A percentile compares a stretch with the other conserved stretches of the same genome.
Conservation (phyloP, 23 tunicate genomes). For the Pegea sp. region DNA sequence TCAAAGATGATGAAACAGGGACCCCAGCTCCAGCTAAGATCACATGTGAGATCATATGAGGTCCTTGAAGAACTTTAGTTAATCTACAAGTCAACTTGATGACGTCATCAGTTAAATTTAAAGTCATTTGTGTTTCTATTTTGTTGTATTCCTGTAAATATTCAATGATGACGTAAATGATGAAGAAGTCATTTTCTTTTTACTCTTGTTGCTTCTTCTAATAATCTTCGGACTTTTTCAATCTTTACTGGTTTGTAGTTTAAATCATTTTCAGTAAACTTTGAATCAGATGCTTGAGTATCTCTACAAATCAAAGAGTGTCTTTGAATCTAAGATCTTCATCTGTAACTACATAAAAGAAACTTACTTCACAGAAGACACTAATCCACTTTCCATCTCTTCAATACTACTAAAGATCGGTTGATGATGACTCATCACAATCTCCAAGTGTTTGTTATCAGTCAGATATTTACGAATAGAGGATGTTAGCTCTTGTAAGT, state of each 20-base stretch:
- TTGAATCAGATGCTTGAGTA: too few species aligned
- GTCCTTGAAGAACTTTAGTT: conserved; percentile 37
- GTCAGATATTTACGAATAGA: conserved; percentile 57
- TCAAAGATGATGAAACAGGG: conserved; percentile 33
- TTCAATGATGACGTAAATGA: background rate
- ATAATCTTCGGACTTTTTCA: background rate
- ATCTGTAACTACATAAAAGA: background rate
- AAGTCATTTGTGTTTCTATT: conserved; percentile 38
- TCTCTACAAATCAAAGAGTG: too few species aligned
- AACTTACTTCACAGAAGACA: conserved; percentile 66
- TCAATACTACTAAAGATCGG: conserved; percentile 61
- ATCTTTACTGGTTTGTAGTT: background rate
- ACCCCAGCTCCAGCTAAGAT: conserved; percentile 67
- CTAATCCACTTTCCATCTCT: conserved; percentile 74
- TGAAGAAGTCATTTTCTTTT: too few species aligned
- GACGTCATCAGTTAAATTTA: conserved; percentile 53
- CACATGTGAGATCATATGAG: conserved; percentile 28
- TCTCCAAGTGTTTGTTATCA: conserved; percentile 32
- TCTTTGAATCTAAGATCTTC: too few species aligned
- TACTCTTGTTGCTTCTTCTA: too few species aligned
- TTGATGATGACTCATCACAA: conserved; percentile 22
- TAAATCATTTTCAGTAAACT: too few species aligned
- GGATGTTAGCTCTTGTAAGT: conserved; percentile 48
- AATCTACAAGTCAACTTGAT: conserved; percentile 45
- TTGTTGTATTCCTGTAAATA: conserved; percentile 87